Conservation (phyloP, 2,797 vertebrate species). For the Scarus forsteni region DNA sequence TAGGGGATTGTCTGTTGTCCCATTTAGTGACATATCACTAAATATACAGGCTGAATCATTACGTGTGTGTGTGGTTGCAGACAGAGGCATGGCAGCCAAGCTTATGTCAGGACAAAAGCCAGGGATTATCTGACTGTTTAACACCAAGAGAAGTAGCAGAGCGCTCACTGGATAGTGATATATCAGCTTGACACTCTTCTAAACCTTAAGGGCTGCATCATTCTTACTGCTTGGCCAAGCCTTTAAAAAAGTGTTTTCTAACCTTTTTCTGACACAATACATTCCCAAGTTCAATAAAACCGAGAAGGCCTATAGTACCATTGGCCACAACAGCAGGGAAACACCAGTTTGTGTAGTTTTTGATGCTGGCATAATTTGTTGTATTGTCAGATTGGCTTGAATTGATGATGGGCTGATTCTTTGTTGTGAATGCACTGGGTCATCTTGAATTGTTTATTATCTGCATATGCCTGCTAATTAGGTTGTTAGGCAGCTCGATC, state of each 20-base stretch:
- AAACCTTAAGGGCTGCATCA: slow-evolving; percentile 17
- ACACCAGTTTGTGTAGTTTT: no score
- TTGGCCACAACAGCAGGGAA: background rate
- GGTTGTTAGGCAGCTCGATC: background rate
- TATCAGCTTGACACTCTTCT: slow-evolving; percentile 32
- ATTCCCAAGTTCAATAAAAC: background rate
- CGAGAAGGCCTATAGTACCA: background rate
- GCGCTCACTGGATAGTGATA: slow-evolving; percentile 26
- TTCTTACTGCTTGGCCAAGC: slow-evolving; percentile 7
- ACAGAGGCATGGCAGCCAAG: slow-evolving; percentile 5
- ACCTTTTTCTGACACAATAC: background rate
- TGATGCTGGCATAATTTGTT: background rate
- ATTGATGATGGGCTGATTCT: background rate
- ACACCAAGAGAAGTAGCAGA: slow-evolving; percentile 19
- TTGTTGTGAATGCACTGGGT: background rate
- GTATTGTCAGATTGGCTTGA: background rate
- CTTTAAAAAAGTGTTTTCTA: slow-evolving; percentile 3
- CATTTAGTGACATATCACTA: background rate
- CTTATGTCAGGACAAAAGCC: slow-evolving; percentile 17
- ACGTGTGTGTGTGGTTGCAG: background rate
- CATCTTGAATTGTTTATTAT: background rate
- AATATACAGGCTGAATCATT: background rate
- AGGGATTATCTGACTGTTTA: slow-evolving; percentile 30
- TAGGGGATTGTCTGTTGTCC: background rate
- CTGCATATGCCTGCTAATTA: background rate